Base-by-base conservation (phyloP, 92 coral and sea anemone species). In the Epizoanthus illoricatus region DNA sequence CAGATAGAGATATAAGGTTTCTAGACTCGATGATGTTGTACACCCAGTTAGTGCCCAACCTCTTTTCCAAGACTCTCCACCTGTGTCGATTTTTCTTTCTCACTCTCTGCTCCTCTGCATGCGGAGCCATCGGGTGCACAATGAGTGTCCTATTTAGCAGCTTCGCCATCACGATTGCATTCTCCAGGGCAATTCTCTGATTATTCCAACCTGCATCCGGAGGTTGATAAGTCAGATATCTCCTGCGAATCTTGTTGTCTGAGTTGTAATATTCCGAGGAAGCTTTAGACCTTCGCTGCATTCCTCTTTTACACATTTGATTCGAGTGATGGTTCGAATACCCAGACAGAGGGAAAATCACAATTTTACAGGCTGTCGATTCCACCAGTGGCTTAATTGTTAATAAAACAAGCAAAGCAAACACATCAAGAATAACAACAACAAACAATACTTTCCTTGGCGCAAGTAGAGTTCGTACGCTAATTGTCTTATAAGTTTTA, bases 181-280 rank as follows among this genome's bases (percentile, higher is more conserved):
- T 86, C 66, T 86, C 89, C 55, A 86, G 71, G 60, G 89, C 89
- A 47, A 86, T 86, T 18, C 89, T 76, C 12, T 86, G 89, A 56
- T 86, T 86, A 65, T 86, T 86, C 89, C 89, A 86, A 28, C 89
- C 89, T 79, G 85, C 89, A 66, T 86, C 89, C 55, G 89, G 89
- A n/a, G 89, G 89, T 52, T 86, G 89, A 54, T 86, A 86, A 60
- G 89, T 70, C 80, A 86, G 57, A 60, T 86, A 86, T 28, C 81
- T 69, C 73, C 81, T 78, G 54, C 85, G 24, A 21, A 7, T 12
- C 1, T 21, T 12, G 40, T 21, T 16, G 11, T 33, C 10, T 52
- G 56, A 52, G 10, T 52, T 52, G 56, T 52, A 9, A 52, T 52
- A 7, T 52, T 52, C 15, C 56, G 56, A 52, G 56, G 11, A 3